phyloP scores from a whole-genome alignment of 2,797 vertebrate genomes.

The Chloroceryle inda region DNA sequence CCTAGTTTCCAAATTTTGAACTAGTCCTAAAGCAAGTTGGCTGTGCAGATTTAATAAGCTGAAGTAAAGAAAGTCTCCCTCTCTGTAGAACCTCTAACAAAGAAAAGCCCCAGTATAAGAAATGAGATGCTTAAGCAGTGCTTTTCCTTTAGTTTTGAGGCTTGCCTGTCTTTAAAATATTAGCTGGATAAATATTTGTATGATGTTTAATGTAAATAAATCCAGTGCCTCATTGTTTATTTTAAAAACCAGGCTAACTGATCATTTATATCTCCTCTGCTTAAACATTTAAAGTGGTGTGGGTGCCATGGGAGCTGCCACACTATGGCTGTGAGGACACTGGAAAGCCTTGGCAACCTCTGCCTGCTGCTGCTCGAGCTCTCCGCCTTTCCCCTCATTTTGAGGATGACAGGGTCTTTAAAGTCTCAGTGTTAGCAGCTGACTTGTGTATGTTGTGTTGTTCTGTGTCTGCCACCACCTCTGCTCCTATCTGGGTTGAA shows the following conservation, averaged over 20 bases:
- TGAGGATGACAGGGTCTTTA: background rate
- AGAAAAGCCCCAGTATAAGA: background rate
- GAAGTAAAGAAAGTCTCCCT: background rate
- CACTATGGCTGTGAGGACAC: background rate
- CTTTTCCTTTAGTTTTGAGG: background rate
- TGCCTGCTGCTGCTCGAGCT: background rate
- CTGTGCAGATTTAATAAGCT: background rate
- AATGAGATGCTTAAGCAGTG: background rate
- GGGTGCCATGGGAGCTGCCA: background rate
- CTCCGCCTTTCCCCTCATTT: fast-evolving
- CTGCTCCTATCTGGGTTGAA: fast-evolving
- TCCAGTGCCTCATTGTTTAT: background rate
- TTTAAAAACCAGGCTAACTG: background rate
- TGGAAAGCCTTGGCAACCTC: background rate
- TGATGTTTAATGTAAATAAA: background rate
- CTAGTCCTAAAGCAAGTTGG: background rate
- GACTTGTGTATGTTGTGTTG: fast-evolving
- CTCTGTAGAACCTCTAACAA: background rate
- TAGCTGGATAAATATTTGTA: background rate
- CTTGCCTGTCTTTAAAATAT: background rate
- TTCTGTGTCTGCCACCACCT: background rate
- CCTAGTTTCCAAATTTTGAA: background rate
- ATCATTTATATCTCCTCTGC: background rate
- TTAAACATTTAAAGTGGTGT: background rate
- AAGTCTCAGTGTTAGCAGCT: background rate